A percentile compares a stretch with the other conserved stretches of the same genome.
phyloP scores from a whole-genome alignment of 92 coral and sea anemone species.

The Palythoa heliodiscus region DNA sequence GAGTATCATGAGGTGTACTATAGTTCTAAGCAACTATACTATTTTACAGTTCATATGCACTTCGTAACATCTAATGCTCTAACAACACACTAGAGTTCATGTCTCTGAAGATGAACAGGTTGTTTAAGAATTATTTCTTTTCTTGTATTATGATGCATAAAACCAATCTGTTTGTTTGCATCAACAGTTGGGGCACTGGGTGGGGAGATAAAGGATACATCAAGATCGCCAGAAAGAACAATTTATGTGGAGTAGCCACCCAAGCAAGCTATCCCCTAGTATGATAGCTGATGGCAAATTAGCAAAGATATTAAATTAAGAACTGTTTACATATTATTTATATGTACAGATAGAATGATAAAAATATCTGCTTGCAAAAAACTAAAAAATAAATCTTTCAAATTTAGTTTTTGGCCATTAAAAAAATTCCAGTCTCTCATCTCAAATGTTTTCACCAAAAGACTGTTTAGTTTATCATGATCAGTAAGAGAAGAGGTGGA shows the following conservation, averaged over 20 bases:
- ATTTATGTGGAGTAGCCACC: slow-evolving; percentile 90
- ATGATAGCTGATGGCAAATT: slow-evolving; percentile 15
- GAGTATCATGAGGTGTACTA: too few relatives aligned
- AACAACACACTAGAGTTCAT: too few relatives aligned
- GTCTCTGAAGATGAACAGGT: too few relatives aligned
- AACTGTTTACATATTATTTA: slow-evolving; percentile 4
- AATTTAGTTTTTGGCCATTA: too few relatives aligned
- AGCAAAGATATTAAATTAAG: background rate
- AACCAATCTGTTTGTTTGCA: background rate
- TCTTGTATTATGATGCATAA: background rate
- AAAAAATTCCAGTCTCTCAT: too few relatives aligned
- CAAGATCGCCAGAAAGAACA: slow-evolving; percentile 83
- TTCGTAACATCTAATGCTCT: too few relatives aligned
- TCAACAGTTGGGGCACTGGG: slow-evolving; percentile 77
- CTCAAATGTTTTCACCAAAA: too few relatives aligned
- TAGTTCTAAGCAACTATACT: too few relatives aligned
- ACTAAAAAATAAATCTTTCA: too few relatives aligned
- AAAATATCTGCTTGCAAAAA: background rate
- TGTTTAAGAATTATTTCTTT: background rate
- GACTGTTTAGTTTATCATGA: too few relatives aligned
- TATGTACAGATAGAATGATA: background rate
- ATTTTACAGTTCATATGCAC: too few relatives aligned
- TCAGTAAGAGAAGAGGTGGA: too few relatives aligned
- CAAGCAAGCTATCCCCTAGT: slow-evolving; percentile 93
- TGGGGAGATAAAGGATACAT: slow-evolving; percentile 97